Evolutionary conservation across 2,888 invertebrate species (phyloP), one percentile per base, ranked within the genome.

Genomic region (Trachelus stipa): DNA sequence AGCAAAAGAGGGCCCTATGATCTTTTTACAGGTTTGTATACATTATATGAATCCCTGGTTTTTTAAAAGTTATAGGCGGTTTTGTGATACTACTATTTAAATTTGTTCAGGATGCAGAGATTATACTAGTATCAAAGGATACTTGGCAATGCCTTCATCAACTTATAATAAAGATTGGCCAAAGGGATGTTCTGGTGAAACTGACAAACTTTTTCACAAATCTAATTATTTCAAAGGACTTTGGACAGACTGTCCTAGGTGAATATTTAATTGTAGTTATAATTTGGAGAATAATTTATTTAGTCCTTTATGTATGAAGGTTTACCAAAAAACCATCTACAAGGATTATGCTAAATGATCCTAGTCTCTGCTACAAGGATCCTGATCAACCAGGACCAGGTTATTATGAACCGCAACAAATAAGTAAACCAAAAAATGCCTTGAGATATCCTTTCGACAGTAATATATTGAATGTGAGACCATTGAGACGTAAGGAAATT

Each of bases 371-470:
- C 83, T 88, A 92, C 35, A 92, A 91, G 73, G 90, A 92, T 75
- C 92, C 93, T 0, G 84, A 89, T 0, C 92, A 93, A 1, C 94
- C 94, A 0, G 93, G 94, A 0, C 94, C 94, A 0, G 92, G 92
- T 0, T 86, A 90, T 77, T 93, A 94, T 81, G 86, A 80, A 37
- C 84, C 84, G 0, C 79, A 68, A 33, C 68, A 56, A 0, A 77
- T 76, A 0, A 37, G 68, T 34, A 82, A 78, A 56, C 56, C 56
- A 56, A 56, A 56, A 56, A 75, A 35, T n/a, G 35, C 31, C 31
- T n/a, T n/a, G 40, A 23, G n/a, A 15, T 69, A 73, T 68, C 75
- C 78, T 3, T 86, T 87, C 15, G 69, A 83, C 12, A 82, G 74
- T 33, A 81, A 78, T 68, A 9, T 81, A 1, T 77, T 83, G 31